Evolutionary conservation across 1,140 invertebrate species (phyloP), one percentile per base, ranked within the genome.

Genomic region (Bombus pyrosoma): DNA sequence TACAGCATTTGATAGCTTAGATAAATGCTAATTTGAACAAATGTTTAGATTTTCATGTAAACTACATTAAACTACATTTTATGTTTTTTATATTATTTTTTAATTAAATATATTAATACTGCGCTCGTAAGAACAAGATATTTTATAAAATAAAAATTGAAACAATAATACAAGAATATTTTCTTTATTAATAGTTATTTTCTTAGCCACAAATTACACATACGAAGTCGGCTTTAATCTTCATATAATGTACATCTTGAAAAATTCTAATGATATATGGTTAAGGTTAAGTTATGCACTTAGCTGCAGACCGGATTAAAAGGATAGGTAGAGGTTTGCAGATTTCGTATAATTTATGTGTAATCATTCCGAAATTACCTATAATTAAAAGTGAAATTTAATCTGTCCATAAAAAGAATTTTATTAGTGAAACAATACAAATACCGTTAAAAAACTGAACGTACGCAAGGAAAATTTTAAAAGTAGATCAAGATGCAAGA

Each of bases 401-500:
- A 47, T 41, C 22, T 73, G 22, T 39, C 34, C 28, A 22, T 22
- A 34, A 43, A 66, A 53, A 71, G n/a, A 34, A 84, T 84, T 79
- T 79, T 43, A 22, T 9, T 62, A 18, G 53, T 37, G 28, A 3
- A 43, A 43, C 53, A 22, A 41, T 71, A 25, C 57, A 10, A 32
- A 72, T 43, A 28, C 25, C 10, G 2, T 81, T 47, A 64, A 62
- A 83, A 85, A 89, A 78, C 81, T 90, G 85, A 83, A 83, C 83
- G 57, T 81, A 39, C 53, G 59, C 37, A 64, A 79, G 15, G 47
- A 72, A 81, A 39, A 34, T 74, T 59, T 85, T 69, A 22, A 39
- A 62, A 83, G 47, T 72, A 78, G 76, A 81, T 59, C 68, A 97
- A 93, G 95, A 91, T 89, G 87, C 91, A 92, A 84, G 92, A 94